phyloP scores from a whole-genome alignment of 2,797 vertebrate genomes.

The Harpagifer antarcticus region DNA sequence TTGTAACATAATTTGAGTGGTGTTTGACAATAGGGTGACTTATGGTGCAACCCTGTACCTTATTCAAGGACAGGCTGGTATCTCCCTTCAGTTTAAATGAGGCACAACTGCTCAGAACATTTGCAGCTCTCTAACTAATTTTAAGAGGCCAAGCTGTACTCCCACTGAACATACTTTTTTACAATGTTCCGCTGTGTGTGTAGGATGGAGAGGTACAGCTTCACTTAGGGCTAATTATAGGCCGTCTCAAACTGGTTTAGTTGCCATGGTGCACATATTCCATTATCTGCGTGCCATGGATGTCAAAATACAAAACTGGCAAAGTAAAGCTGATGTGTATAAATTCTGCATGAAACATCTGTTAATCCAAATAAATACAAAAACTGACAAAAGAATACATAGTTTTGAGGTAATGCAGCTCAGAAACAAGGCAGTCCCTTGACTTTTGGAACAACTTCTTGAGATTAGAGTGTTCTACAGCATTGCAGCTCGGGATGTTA shows the following conservation, averaged over 20 bases:
- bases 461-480: not conserved
- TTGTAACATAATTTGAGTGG: not conserved
- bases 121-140: constrained; percentile 42
- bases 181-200: constrained; percentile 52
- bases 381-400: not conserved
- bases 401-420: constrained; percentile 4
- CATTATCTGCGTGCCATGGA: constrained; percentile 42
- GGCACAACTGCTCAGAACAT: constrained; percentile 37
- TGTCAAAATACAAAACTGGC: constrained; percentile 32
- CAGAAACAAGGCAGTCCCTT: constrained; percentile 24
- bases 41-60: not conserved
- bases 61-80: constrained; percentile 3
- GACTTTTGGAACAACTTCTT: constrained; percentile 17
- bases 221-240: constrained; percentile 76
- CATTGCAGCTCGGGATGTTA: constrained; percentile 13
- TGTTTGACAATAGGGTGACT: not conserved
- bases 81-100: constrained; percentile 24
- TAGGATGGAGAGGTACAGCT: constrained; percentile 68
- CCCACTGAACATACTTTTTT: constrained; percentile 47
- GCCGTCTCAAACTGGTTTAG: constrained; percentile 60
- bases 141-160: constrained; percentile 47
- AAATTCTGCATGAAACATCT: not conserved
- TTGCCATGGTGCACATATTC: constrained; percentile 72
- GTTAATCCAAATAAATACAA: constrained; percentile 1
- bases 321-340: constrained; percentile 1